Evolutionary conservation across 1,140 invertebrate genomes (phyloP).

Genomic region (Kradibia gibbosae): DNA sequence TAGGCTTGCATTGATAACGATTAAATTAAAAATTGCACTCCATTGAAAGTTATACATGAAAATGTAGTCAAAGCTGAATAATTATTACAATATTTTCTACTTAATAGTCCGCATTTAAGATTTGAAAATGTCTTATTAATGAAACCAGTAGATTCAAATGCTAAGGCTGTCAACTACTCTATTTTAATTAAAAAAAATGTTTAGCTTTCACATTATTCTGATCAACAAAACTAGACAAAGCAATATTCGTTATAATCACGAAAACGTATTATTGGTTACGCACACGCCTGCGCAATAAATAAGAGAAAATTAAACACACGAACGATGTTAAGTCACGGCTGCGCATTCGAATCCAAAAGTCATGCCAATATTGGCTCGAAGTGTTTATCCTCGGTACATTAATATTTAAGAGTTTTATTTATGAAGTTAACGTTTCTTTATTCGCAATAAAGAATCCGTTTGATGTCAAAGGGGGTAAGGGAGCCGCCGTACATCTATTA

Average conservation of each 20-base stretch:
- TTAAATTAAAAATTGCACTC: too few species aligned
- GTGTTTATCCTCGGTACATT: neutral
- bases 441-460: slow-evolving; percentile 28
- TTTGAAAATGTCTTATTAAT: neutral
- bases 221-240: neutral
- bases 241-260: neutral
- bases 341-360: neutral
- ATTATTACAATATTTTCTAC: neutral
- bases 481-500: neutral
- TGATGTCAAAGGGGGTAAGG: neutral
- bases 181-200: neutral
- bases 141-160: too few species aligned
- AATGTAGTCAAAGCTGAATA: neutral
- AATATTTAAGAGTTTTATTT: slow-evolving; percentile 38
- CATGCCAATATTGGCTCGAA: neutral
- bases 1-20: too few species aligned
- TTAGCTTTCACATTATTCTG: neutral
- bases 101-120: neutral
- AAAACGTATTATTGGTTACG: too few species aligned
- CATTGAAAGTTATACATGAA: neutral
- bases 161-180: too few species aligned
- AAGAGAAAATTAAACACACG: neutral
- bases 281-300: neutral
- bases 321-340: too few species aligned
- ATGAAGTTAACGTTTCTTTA: slow-evolving; percentile 7